phyloP scores from a whole-genome alignment of 2,888 invertebrate genomes.

The Bunonema sp. region DNA sequence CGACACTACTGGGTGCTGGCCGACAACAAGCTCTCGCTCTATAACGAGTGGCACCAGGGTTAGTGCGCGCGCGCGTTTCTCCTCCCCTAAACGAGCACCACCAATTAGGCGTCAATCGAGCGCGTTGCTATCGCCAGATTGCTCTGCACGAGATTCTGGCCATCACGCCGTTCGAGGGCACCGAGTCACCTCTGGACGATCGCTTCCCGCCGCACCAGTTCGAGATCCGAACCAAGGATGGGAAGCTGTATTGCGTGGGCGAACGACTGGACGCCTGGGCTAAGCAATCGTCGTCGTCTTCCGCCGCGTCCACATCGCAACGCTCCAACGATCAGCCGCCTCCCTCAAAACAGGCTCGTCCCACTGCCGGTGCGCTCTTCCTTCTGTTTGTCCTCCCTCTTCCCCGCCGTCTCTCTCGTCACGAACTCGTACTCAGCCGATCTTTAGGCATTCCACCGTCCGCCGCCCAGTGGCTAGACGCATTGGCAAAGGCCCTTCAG shows the following conservation, averaged over 20 bases:
- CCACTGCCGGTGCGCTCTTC: no score
- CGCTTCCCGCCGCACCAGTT: slow-evolving; percentile 41
- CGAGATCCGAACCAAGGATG: slow-evolving; percentile 33
- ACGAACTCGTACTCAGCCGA: no score
- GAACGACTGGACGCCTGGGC: slow-evolving; percentile 29
- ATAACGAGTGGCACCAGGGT: no score
- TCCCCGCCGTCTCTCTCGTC: no score
- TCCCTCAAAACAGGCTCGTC: slow-evolving; percentile 8
- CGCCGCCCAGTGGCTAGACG: no score
- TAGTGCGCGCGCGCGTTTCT: no score
- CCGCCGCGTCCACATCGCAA: slow-evolving; percentile 3
- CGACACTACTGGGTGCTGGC: slow-evolving; percentile 42
- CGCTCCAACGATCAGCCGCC: slow-evolving; percentile 1
- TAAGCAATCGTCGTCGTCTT: slow-evolving; percentile 8
- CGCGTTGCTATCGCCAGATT: slow-evolving; percentile 26
- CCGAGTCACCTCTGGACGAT: slow-evolving; percentile 20
- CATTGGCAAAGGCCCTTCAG: slow-evolving; percentile 21
- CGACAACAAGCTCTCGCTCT: slow-evolving; percentile 31
- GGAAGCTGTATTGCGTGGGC: slow-evolving; percentile 38
- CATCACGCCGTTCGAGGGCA: slow-evolving; percentile 32
- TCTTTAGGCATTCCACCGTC: no score
- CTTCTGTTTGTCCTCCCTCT: no score
- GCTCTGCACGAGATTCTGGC: slow-evolving; percentile 35
- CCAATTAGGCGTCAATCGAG: slow-evolving; percentile 29
- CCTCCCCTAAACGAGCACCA: no score